A percentile compares a stretch with the other conserved stretches of the same genome.
Conservation (phyloP, 2,888 invertebrate species). For the Pterobdella sp. region DNA sequence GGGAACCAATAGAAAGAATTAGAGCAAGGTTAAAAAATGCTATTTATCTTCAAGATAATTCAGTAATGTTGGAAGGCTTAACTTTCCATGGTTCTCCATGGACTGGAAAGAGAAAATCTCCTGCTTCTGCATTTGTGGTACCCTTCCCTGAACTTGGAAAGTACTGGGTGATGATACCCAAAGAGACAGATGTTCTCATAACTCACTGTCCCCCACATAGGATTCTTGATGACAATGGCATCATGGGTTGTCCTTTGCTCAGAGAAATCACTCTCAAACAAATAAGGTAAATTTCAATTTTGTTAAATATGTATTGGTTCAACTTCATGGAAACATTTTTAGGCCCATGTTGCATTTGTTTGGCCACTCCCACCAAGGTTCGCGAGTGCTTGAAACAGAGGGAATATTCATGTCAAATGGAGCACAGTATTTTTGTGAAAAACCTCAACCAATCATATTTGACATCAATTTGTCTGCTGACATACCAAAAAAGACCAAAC, state of each 20-base stretch:
- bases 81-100: slow-evolving; percentile 46
- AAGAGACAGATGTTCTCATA: slow-evolving; percentile 43
- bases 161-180: slow-evolving; percentile 42
- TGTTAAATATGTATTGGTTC: background rate
- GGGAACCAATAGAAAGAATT: slow-evolving; percentile 36
- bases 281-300: slow-evolving; percentile 25
- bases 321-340: slow-evolving; percentile 8
- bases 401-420: slow-evolving; percentile 33
- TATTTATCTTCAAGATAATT: slow-evolving; percentile 44
- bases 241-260: slow-evolving; percentile 33
- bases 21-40: slow-evolving; percentile 40
- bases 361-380: slow-evolving; percentile 43
- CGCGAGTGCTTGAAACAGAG: slow-evolving; percentile 29
- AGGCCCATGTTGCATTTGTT: slow-evolving; percentile 44
- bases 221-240: slow-evolving; percentile 39
- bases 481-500: slow-evolving; percentile 26
- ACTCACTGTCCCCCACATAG: slow-evolving; percentile 45
- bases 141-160: slow-evolving; percentile 37
- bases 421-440: slow-evolving; percentile 26
- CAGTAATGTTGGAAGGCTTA: slow-evolving; percentile 41
- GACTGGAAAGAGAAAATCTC: slow-evolving; percentile 40
- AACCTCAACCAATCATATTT: slow-evolving; percentile 27
- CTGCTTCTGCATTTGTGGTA: slow-evolving; percentile 42
- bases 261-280: slow-evolving; percentile 32
- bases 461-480: slow-evolving; percentile 29